These are phyloP conservation scores for Orthosia gracilis DNA, from an alignment of 2,888 invertebrate genomes.

Conservation along the genomic window DNA sequence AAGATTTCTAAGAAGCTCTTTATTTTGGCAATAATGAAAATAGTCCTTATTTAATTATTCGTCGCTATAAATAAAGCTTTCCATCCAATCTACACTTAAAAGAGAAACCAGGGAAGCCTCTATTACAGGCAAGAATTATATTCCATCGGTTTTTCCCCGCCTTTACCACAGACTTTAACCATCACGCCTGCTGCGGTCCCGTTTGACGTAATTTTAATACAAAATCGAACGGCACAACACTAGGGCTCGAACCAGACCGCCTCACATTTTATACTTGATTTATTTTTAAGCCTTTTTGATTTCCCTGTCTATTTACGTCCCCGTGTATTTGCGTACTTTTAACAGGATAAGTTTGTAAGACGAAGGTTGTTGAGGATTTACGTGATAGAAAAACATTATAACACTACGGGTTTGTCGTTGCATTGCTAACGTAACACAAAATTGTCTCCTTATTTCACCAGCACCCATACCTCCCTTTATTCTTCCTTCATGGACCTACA, in stretches of 20 bases:
- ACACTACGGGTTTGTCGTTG: no score
- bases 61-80: neutral
- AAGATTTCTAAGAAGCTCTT: neutral
- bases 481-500: neutral
- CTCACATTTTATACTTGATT: neutral
- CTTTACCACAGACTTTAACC: slow-evolving; percentile 28
- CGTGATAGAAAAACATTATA: no score
- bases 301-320: neutral
- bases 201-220: slow-evolving; percentile 43
- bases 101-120: neutral
- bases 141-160: slow-evolving; percentile 13
- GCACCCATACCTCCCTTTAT: neutral
- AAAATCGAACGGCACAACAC: slow-evolving; percentile 33
- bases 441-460: neutral
- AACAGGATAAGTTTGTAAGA: no score
- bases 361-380: no score
- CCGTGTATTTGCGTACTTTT: neutral
- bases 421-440: no score
- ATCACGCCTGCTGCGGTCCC: slow-evolving; percentile 9
- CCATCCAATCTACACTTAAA: slow-evolving; percentile 3
- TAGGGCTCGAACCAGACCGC: slow-evolving; percentile 9
- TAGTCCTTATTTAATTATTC: neutral
- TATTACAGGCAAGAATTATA: slow-evolving; percentile 11
- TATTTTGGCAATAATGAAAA: neutral
- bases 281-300: neutral